Evolutionary conservation across 2,888 invertebrate genomes (phyloP), one percentile per base, ranked within the genome.

Genomic region (Drosophila recens): DNA sequence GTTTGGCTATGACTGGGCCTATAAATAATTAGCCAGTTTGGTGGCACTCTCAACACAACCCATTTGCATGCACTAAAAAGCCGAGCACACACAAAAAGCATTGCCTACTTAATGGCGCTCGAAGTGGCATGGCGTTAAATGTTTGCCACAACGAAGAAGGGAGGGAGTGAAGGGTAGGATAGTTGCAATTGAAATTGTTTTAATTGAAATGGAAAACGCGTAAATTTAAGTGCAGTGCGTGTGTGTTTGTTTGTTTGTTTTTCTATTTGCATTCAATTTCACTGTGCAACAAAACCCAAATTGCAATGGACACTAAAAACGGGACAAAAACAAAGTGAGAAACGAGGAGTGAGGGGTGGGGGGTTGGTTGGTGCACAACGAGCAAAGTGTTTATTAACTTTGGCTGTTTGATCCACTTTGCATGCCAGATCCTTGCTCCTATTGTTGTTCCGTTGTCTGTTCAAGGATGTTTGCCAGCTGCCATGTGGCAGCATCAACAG

Each of bases 191-290:
- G 79, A 75, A 82, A 83, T 83, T 88, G 89, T 84, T 84, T 88
- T 84, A 84, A 84, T 84, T 84, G 83, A 86, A 84, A 84, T 86
- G 83, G 80, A 88, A 83, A 84, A 86, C 83, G 83, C 83, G 83
- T 84, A 83, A 86, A 84, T 84, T 80, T 75, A 86, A 84, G 89
- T 86, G 80, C 72, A 65, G 61, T 73, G 76, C 67, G 72, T 52
- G 48, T 68, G 46, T 34, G 38, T 54, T 54, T 43, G 53, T 54
- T 54, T 43, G 53, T n/a, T 59, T 76, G 85, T 85, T 72, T 78
- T 80, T 74, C 89, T 84, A 88, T 88, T 88, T 88, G 87, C 83
- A 88, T 84, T 88, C 87, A 88, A 84, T 88, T 88, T 86, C 89
- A 83, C 68, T 75, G 63, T 75, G 83, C 89, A 88, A 88, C 83